Evolutionary conservation across 2,797 vertebrate species (phyloP), one percentile per base, ranked within the genome.

Genomic region (Girardinus metallicus): DNA sequence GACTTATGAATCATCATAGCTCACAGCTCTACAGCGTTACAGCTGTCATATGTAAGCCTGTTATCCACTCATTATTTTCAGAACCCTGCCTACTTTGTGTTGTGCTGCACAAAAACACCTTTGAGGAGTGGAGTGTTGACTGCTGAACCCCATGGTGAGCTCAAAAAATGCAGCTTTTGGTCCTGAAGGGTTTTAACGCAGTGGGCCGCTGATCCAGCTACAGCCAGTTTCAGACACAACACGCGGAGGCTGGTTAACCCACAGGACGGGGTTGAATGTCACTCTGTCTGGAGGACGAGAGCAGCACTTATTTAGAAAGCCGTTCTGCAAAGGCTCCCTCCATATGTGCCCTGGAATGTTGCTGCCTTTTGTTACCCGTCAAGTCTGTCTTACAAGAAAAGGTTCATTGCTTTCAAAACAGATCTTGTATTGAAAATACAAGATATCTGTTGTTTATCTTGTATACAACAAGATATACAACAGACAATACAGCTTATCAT

Each of bases 61-160:
- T 70, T 13, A 70, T 70, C 66, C 66, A 44, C 66, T 70, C 66
- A 43, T 68, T 68, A 68, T 43, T 70, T 70, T 70, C 11, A 43
- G 12, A 26, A 70, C 11, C 12, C 26, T 44, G 11, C 66, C 39
- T 6, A 23, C 39, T 70, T 70, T 43, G 23, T 43, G 39, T 70
- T 26, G 34, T 12, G 23, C 10, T 68, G 18, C 36, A n/a, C 23
- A 53, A 43, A 43, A 70, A 43, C 23, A 5, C 41, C 10, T n/a
- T 43, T 44, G 66, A 70, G 23, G 66, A 44, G 66, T 3, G 0
- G 39, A 43, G 12, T 43, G 66, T 43, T 70, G 66, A 70, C 39
- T 70, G 23, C 39, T 70, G 66, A 70, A 43, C 66, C 39, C 66
- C 66, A 41, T 43, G 39, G 39, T 1, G 23, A 70, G 39, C 39